Evolutionary conservation across 2,113 vertebrate genomes (phyloP), one percentile per base, ranked within the genome.

Genomic region (Myotis brandtii): DNA sequence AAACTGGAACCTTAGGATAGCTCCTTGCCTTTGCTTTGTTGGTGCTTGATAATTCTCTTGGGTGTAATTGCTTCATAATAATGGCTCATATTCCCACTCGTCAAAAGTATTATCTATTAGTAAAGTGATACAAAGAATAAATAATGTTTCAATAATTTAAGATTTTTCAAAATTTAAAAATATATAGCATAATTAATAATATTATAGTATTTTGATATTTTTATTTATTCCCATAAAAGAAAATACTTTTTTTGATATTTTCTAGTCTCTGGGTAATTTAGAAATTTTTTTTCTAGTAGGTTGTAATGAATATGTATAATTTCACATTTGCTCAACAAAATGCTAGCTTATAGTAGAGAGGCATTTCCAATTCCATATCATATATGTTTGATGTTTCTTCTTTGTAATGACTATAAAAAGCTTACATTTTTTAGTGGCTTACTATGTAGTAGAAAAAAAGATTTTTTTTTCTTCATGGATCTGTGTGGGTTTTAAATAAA

Each of bases 121-220:
- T 50, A 70, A 89, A 92, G 76, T 37, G 40, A 92, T 69, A 50
- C 18, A 37, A 92, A 83, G 21, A 27, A 27, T 56, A 82, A 94
- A 5, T 85, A 73, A 73, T 52, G 34, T 1, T 93, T 95, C 9
- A 87, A 81, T 62, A 94, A 86, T 54, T 54, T 59, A 77, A 94
- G 82, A 6, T 62, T 66, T 48, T 9, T 0, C 10, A 30, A 87
- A 16, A 25, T 69, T 69, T 93, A 83, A 86, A 69, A 43, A 82
- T 40, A 67, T 52, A 54, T 5, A 66, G 34, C 84, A 66, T 73
- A 64, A 86, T 34, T 52, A 59, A 91, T 66, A 95, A 34, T 48
- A 86, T 48, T 62, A 56, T 34, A 81, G 1, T 23, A 77, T 76
- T 91, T 90, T 84, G 18, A 87, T 76, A 25, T 93, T 80, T 96